Base-by-base conservation (phyloP, 2,888 invertebrate genomes). In the Hipparchia sbordonii region DNA sequence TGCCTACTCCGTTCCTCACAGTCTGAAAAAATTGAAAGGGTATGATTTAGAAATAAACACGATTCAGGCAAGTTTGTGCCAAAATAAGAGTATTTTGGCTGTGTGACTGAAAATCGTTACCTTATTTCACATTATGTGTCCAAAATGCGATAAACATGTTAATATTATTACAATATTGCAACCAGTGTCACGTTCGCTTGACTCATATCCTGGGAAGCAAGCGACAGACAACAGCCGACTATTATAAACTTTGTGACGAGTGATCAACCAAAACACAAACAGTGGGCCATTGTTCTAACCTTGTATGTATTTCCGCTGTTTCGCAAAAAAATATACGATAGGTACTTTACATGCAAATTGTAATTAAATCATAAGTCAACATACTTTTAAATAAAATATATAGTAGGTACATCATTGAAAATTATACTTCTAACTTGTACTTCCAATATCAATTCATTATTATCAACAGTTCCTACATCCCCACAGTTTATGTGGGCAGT, bases 301-400 rank as follows among this genome's bases (percentile, higher is more conserved):
- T 74, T 84, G 84, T 88, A 83, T 85, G 88, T 82, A 87, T 85
- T 87, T 90, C 90, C 90, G 88, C 77, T 81, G 82, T 81, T 80
- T 74, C 77, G 82, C 80, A 83, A 87, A 85, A 87, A 82, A 82
- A 82, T 79, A 84, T 82, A 81, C 39, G 76, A 80, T 81, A 77
- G 67, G 60, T 74, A 59, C 33, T 67, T 0, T 56, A 56, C 56
- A 9, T 59, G 23, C 33, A 59, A 59, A 33, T 33, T 57, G 33
- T 63, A 23, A 54, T 57, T 61, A 72, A 48, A 68, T 65, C 39
- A 39, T 39, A 39, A 39, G 9, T n/a, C 23, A 12, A n/a, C 39
- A 46, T 52, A 52, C 13, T 7, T 13, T 7, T 48, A 48, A 48
- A 48, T 23, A 23, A 23, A 23, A 23, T 23, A 23, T 1, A 48